These are phyloP conservation scores for Euplexia lucipara DNA, from an alignment of 2,888 invertebrate species.

Conservation along the genomic window DNA sequence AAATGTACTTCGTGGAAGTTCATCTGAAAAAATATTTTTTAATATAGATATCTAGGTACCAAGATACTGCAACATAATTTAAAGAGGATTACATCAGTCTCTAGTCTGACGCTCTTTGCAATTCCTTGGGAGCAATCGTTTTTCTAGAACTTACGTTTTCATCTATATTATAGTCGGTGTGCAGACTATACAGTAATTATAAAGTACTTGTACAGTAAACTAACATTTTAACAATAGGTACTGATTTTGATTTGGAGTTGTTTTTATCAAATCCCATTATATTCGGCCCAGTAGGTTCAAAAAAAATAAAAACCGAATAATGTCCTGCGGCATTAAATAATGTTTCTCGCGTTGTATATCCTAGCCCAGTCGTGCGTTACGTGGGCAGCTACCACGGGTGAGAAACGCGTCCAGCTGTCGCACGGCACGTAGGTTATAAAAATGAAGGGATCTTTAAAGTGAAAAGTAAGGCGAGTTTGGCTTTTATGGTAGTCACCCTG, in stretches of 20 bases:
- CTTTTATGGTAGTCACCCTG: slow-evolving; percentile 70
- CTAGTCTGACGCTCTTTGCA: slow-evolving; percentile 21
- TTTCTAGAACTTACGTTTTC: slow-evolving; percentile 3
- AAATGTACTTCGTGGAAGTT: slow-evolving; percentile 54
- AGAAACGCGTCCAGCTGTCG: slow-evolving; percentile 43
- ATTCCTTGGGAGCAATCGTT: slow-evolving; percentile 25
- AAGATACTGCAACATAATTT: slow-evolving; percentile 46
- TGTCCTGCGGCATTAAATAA: slow-evolving; percentile 62
- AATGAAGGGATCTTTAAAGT: slow-evolving; percentile 54
- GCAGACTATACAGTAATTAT: not conserved
- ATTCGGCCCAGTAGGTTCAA: slow-evolving; percentile 1
- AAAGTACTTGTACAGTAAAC: too few relatives aligned
- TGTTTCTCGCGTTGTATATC: slow-evolving; percentile 64
- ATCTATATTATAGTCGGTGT: slow-evolving; percentile 10
- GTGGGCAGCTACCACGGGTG: slow-evolving; percentile 46
- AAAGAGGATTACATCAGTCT: slow-evolving; percentile 42
- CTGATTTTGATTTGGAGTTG: not conserved
- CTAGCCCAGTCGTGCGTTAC: slow-evolving; percentile 59
- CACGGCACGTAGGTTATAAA: slow-evolving; percentile 49
- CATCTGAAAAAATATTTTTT: slow-evolving; percentile 50
- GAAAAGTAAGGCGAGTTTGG: slow-evolving; percentile 69
- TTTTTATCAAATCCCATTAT: not conserved
- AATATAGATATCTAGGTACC: slow-evolving; percentile 36
- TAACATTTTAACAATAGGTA: not conserved
- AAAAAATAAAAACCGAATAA: slow-evolving; percentile 49